phyloP scores from a whole-genome alignment of 2,888 invertebrate species.

The Poecilobothrus nobilitatus region DNA sequence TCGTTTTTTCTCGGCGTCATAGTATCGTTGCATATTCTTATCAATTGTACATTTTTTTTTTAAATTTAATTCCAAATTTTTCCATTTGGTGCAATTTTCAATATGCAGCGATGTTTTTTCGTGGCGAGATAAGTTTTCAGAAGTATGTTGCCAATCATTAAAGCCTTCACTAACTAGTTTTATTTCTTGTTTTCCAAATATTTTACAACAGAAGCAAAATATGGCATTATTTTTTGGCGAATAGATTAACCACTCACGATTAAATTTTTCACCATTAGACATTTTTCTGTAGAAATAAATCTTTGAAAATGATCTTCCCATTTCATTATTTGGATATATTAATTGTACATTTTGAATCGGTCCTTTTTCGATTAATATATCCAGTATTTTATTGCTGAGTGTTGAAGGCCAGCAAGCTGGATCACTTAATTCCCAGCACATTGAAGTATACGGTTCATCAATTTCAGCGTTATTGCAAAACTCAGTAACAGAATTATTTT shows the following conservation, averaged over 20 bases:
- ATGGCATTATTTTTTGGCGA: constrained; percentile 9
- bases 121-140: neutral
- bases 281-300: constrained; percentile 9
- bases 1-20: neutral
- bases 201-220: constrained; percentile 8
- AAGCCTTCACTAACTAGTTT: constrained; percentile 9
- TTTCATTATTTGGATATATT: constrained; percentile 1
- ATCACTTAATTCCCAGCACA: neutral
- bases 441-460: constrained; percentile 2
- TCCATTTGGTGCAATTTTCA: constrained; percentile 5
- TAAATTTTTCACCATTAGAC: constrained; percentile 10
- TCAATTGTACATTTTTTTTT: neutral
- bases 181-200: constrained; percentile 8
- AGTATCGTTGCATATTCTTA: constrained; percentile 8
- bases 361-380: constrained; percentile 6
- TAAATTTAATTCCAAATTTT: constrained; percentile 8
- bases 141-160: constrained; percentile 10
- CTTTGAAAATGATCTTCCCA: constrained; percentile 3
- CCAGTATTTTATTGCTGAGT: constrained; percentile 6
- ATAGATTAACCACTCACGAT: constrained; percentile 10
- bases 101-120: constrained; percentile 7
- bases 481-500: constrained; percentile 1
- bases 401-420: constrained; percentile 3
- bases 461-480: constrained; percentile 8
- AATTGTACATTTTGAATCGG: constrained; percentile 9